phyloP scores from a whole-genome alignment of 2,113 vertebrate genomes.

The Atractosteus spatula region DNA sequence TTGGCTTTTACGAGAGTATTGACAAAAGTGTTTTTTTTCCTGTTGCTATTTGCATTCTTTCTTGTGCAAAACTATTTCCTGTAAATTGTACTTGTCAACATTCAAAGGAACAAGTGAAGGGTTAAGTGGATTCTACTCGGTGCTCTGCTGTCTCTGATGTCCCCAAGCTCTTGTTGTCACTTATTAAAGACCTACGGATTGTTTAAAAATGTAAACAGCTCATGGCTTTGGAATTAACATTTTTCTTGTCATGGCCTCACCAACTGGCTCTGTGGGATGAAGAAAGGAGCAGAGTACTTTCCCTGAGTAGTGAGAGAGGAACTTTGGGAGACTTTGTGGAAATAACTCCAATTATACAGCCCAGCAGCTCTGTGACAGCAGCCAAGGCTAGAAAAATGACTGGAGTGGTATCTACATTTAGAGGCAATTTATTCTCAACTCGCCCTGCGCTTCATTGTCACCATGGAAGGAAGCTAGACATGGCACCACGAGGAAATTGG shows the following conservation, averaged over 20 bases:
- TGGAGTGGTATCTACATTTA: not conserved
- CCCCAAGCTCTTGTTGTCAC: no score
- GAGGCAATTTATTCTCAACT: not conserved
- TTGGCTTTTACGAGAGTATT: no score
- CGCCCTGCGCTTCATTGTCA: not conserved
- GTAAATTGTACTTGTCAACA: no score
- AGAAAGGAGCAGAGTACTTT: not conserved
- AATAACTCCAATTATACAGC: constrained; percentile 4
- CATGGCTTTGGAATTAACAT: not conserved
- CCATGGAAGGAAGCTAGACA: not conserved
- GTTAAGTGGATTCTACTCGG: no score
- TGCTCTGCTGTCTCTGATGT: no score
- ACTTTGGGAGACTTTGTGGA: constrained; percentile 1
- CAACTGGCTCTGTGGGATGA: not conserved
- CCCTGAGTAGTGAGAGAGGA: not conserved
- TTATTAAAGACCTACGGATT: not conserved
- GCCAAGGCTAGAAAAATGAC: not conserved
- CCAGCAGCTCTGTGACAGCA: not conserved
- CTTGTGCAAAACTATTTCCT: no score
- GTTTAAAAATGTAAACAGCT: not conserved
- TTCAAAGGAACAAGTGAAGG: no score
- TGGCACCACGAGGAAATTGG: not conserved
- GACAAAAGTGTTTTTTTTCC: no score
- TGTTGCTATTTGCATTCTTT: no score
- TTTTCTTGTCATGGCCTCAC: not conserved